phyloP scores from a whole-genome alignment of 2,888 invertebrate species.

The Odontomyia ornata region DNA sequence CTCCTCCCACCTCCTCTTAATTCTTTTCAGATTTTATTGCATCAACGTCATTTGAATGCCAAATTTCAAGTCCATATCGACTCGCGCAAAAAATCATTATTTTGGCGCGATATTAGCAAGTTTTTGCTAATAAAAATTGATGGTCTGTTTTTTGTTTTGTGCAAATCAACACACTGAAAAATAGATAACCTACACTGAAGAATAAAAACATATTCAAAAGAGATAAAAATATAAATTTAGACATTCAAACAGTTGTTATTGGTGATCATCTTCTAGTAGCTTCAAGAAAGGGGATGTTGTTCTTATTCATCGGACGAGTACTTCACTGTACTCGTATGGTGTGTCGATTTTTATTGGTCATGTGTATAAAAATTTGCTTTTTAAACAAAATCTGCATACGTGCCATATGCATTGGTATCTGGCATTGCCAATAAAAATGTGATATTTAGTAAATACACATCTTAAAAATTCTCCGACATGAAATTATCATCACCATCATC shows the following conservation, averaged over 20 bases:
- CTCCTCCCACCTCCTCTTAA: neutral
- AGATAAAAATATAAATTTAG: neutral
- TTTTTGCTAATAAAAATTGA: constrained; percentile 9
- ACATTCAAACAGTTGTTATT: neutral
- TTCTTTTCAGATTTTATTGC: neutral
- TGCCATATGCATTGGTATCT: neutral
- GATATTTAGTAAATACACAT: constrained; percentile 35
- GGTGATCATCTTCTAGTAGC: too few relatives aligned
- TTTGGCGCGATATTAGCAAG: constrained; percentile 8
- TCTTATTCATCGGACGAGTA: too few relatives aligned
- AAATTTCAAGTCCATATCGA: neutral
- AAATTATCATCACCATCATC: constrained; percentile 26
- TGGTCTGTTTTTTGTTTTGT: neutral
- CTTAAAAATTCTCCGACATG: constrained; percentile 25
- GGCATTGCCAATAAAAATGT: constrained; percentile 31
- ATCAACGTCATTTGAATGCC: neutral
- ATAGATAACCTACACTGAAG: neutral
- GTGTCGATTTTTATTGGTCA: neutral
- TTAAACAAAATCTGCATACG: neutral
- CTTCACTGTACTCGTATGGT: too few relatives aligned
- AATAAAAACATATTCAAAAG: neutral
- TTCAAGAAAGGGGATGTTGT: too few relatives aligned
- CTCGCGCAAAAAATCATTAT: neutral
- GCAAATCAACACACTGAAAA: neutral
- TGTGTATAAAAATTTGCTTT: neutral